These are phyloP conservation scores for Cotesia typhae DNA, from an alignment of 1,140 invertebrate genomes.

Conservation along the genomic window DNA sequence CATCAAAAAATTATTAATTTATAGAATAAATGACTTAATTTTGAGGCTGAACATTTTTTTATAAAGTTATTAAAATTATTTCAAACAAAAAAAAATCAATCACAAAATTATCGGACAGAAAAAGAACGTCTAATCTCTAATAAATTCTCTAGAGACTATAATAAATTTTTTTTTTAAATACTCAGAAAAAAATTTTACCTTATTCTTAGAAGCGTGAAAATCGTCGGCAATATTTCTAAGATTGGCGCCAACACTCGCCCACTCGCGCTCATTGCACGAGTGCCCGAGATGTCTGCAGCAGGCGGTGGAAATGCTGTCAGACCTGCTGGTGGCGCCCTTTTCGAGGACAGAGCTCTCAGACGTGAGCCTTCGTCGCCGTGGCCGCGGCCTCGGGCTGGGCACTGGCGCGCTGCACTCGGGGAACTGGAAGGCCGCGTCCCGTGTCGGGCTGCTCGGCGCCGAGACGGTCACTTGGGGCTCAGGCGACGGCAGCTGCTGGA, in stretches of 20 bases:
- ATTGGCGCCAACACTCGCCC: constrained; percentile 60
- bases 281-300: constrained; percentile 48
- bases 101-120: neutral
- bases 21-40: no score
- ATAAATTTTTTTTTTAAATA: constrained; percentile 1
- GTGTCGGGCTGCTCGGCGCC: constrained; percentile 61
- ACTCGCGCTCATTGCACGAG: constrained; percentile 54
- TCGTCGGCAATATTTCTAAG: constrained; percentile 64
- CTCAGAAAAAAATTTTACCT: constrained; percentile 49
- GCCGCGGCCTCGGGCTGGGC: constrained; percentile 61
- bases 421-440: constrained; percentile 63
- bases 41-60: no score
- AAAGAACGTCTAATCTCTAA: neutral
- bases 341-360: constrained; percentile 55
- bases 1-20: no score
- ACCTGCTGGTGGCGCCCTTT: constrained; percentile 41
- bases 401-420: constrained; percentile 60
- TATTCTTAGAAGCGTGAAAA: constrained; percentile 62
- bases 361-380: constrained; percentile 59
- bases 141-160: neutral
- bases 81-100: neutral
- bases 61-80: no score
- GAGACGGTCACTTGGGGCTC: constrained; percentile 61
- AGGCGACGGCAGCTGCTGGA: constrained; percentile 57
- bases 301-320: constrained; percentile 41